phyloP scores from a whole-genome alignment of 2,113 vertebrate genomes.

The Apodemus sylvaticus region DNA sequence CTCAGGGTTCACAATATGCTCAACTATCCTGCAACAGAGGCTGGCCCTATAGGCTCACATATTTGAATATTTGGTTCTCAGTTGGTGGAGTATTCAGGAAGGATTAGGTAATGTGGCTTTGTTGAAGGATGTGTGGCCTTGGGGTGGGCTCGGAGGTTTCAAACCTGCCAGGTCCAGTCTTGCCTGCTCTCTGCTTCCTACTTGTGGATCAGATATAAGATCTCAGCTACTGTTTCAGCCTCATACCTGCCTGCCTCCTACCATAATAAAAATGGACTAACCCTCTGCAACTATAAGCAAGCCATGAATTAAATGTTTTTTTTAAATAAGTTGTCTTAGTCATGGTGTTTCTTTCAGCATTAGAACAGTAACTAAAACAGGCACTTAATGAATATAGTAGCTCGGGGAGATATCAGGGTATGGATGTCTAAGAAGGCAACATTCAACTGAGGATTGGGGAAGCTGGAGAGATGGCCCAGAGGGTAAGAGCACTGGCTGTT shows the following conservation, averaged over 20 bases:
- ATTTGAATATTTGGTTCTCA: not conserved
- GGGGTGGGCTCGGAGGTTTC: not conserved
- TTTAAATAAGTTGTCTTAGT: not conserved
- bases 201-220: not conserved
- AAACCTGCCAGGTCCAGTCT: not conserved
- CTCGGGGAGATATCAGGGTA: not conserved
- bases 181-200: not conserved
- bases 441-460: not conserved
- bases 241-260: not conserved
- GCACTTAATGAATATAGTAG: not conserved
- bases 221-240: not conserved
- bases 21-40: too few species aligned
- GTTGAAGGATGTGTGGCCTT: not conserved
- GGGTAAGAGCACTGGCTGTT: not conserved
- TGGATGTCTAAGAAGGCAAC: not conserved
- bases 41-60: not conserved
- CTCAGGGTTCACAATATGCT: too few species aligned
- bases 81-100: not conserved
- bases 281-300: not conserved
- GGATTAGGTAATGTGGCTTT: not conserved
- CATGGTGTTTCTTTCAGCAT: not conserved
- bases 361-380: not conserved
- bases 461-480: not conserved
- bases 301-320: not conserved
- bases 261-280: not conserved